These are phyloP conservation scores for Triops cancriformis DNA, from an alignment of 1,140 invertebrate genomes.

Conservation along the genomic window DNA sequence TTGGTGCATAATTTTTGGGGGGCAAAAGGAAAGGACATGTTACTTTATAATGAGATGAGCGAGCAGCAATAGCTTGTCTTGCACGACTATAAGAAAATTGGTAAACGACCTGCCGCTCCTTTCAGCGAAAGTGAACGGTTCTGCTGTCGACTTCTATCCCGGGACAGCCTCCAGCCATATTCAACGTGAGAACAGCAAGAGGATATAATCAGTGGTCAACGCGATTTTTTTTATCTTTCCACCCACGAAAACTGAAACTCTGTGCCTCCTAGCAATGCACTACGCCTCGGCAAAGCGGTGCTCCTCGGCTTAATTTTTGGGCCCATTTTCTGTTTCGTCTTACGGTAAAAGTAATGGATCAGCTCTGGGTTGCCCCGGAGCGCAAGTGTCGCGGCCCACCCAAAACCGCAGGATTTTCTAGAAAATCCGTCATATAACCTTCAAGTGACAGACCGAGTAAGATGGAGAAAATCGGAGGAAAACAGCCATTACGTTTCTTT, in stretches of 20 bases:
- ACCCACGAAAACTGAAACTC: background rate
- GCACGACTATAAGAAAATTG: constrained; percentile 13
- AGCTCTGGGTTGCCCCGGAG: background rate
- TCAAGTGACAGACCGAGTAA: background rate
- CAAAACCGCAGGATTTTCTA: background rate
- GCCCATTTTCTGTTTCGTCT: background rate
- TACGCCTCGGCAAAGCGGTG: background rate
- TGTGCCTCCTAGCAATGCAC: background rate
- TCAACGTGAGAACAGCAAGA: background rate
- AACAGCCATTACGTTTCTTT: background rate
- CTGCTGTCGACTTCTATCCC: background rate
- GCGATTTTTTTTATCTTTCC: background rate
- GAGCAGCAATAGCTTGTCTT: background rate
- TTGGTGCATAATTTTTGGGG: background rate
- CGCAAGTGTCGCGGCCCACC: background rate
- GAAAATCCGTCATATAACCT: background rate
- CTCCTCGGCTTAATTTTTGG: background rate
- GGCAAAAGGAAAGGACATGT: constrained; percentile 5
- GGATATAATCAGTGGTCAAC: background rate
- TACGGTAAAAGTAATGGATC: constrained; percentile 3
- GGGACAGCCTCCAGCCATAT: background rate
- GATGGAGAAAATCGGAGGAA: background rate
- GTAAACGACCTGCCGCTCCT: constrained; percentile 9
- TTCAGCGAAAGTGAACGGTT: constrained; percentile 5
- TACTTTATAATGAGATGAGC: constrained; percentile 6